These are phyloP conservation scores for Xestobium rufovillosum DNA, from an alignment of 2,888 invertebrate species.

Conservation along the genomic window DNA sequence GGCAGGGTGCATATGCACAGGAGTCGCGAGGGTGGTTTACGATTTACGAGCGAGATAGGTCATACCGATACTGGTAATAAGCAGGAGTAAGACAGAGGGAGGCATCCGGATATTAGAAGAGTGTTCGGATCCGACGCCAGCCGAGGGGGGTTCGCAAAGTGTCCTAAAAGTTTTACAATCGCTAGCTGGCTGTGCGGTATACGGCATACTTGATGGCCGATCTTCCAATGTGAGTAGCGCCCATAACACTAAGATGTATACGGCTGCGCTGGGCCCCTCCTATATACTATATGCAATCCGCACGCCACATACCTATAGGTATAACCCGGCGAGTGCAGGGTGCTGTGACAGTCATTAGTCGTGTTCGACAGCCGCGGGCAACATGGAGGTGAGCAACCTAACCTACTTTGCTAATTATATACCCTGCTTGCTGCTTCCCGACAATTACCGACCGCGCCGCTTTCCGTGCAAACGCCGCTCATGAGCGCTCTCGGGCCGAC, in stretches of 20 bases:
- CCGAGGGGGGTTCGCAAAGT: slow-evolving; percentile 47
- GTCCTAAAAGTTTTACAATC: slow-evolving; percentile 59
- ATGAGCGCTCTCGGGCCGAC: slow-evolving; percentile 20
- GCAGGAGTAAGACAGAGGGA: slow-evolving; percentile 26
- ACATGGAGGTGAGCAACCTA: slow-evolving; percentile 40
- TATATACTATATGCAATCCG: slow-evolving; percentile 46
- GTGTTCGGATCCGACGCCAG: slow-evolving; percentile 36
- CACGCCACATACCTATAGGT: slow-evolving; percentile 45
- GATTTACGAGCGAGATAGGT: slow-evolving; percentile 34
- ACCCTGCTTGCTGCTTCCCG: slow-evolving; percentile 29
- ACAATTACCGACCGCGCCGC: too few relatives aligned
- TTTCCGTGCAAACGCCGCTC: slow-evolving; percentile 31
- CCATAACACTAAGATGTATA: slow-evolving; percentile 56
- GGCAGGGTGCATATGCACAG: slow-evolving; percentile 17
- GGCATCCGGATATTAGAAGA: slow-evolving; percentile 42
- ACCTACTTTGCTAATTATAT: slow-evolving; percentile 39
- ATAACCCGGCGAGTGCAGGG: slow-evolving; percentile 41
- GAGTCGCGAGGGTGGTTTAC: slow-evolving; percentile 37
- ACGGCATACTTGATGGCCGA: slow-evolving; percentile 57
- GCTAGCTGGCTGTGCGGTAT: slow-evolving; percentile 45
- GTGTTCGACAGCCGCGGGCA: slow-evolving; percentile 43
- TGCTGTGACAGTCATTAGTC: slow-evolving; percentile 44
- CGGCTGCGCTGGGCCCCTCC: slow-evolving; percentile 53
- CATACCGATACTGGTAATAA: slow-evolving; percentile 21
- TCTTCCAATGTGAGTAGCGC: slow-evolving; percentile 60